Evolutionary conservation across 2,797 vertebrate species (phyloP).

Genomic region (Hafferia zeledoni): DNA sequence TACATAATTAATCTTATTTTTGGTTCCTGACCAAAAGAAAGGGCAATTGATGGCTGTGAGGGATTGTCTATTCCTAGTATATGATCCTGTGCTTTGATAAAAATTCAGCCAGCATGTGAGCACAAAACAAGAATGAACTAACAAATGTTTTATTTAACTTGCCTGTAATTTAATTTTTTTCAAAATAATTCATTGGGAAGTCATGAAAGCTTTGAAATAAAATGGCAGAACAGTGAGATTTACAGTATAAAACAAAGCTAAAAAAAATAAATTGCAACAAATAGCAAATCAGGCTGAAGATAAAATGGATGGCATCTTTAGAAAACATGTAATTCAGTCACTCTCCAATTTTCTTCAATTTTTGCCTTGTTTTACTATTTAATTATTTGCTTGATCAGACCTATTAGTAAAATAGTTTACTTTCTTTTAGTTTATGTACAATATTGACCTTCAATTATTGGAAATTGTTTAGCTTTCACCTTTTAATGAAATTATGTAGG

Average conservation of each 20-base stretch:
- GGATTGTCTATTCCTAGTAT: background rate
- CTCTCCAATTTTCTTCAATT: background rate
- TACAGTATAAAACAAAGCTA: background rate
- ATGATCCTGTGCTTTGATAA: constrained; percentile 5
- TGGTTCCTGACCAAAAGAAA: constrained; percentile 27
- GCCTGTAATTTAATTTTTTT: background rate
- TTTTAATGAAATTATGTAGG: background rate
- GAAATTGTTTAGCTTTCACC: background rate
- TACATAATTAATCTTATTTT: constrained; percentile 50
- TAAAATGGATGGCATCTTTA: constrained; percentile 1
- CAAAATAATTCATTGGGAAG: constrained; percentile 15
- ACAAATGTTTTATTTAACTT: background rate
- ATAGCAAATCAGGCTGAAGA: background rate
- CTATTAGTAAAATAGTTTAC: background rate
- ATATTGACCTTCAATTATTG: background rate
- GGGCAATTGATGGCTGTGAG: background rate
- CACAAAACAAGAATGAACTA: background rate
- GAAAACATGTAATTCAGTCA: constrained; percentile 12
- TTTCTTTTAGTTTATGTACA: background rate
- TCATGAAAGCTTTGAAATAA: constrained; percentile 6
- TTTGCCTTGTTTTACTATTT: background rate
- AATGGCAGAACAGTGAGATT: background rate
- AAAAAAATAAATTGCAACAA: background rate
- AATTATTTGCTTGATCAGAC: background rate
- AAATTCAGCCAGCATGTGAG: background rate